phyloP scores from a whole-genome alignment of 2,797 vertebrate genomes.

The Tapirus indicus region DNA sequence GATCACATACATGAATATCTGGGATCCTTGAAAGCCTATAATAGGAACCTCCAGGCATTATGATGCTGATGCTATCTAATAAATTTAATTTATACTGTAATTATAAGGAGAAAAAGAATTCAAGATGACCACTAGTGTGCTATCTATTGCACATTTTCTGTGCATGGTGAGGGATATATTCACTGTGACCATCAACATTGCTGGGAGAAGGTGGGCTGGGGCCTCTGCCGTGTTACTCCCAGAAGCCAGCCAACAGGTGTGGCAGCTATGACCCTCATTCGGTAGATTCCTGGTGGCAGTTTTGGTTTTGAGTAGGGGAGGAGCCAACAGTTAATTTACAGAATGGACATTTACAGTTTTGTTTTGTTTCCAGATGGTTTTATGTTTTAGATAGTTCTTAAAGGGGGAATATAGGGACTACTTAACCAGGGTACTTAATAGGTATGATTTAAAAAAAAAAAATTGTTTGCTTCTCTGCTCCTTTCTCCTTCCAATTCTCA shows the following conservation, averaged over 20 bases:
- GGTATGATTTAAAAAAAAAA: not conserved
- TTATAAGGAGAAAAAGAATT: not conserved
- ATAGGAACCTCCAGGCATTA: not conserved
- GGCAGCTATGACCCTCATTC: not conserved
- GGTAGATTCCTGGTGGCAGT: not conserved
- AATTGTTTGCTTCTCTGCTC: slow-evolving; percentile 1
- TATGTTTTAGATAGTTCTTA: slow-evolving; percentile 4
- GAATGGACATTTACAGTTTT: not conserved
- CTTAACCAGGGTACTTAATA: not conserved
- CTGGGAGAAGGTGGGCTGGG: not conserved
- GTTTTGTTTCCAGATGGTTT: not conserved
- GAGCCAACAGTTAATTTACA: not conserved
- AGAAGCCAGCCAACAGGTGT: not conserved
- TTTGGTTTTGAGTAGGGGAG: not conserved
- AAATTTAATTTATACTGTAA: not conserved
- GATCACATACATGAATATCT: not conserved
- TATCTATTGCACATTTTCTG: not conserved
- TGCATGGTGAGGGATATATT: not conserved
- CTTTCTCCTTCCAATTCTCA: slow-evolving; percentile 35
- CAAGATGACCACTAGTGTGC: not conserved
- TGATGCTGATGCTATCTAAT: not conserved
- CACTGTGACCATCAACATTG: not conserved
- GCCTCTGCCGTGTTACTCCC: not conserved
- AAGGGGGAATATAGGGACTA: not conserved
- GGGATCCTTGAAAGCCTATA: not conserved